Base-by-base conservation (phyloP, 2,888 invertebrate species). In the Scotopteryx bipunctaria region DNA sequence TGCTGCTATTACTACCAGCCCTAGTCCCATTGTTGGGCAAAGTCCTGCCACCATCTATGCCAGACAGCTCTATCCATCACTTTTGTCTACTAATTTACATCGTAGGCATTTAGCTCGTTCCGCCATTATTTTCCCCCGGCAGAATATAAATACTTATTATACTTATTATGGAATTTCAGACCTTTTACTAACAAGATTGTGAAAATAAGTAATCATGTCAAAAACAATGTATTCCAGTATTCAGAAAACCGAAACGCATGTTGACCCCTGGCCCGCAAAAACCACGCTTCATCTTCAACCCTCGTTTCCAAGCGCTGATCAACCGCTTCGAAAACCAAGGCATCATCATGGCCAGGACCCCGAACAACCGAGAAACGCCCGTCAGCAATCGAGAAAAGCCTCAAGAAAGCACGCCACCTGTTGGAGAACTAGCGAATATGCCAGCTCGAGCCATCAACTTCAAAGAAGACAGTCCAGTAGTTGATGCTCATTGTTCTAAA, bases 371-470 rank as follows among this genome's bases (percentile, higher is more conserved):
- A n/a, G n/a, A n/a, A n/a, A n/a, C n/a, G n/a, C n/a, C 88, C 0
- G 54, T 74, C 0, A 70, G 57, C 14, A 75, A 69, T 21, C 68
- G 75, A 31, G 80, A 78, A n/a, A 76, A 73, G 53, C 66, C 66
- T 9, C 73, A 78, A 27, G 86, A 83, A 50, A 78, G 64, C 21
- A 88, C 89, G 0, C 87, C 91, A 16, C 80, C 83, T 1, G 74
- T 81, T 0, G 79, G 74, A 1, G 86, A 87, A 14, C 79, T 77
- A 15, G 65, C 73, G 5, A 75, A 73, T 23, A 73, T 80, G 54
- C 83, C 77, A 33, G 89, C 89, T 0, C 76, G 91, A 59, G 86
- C 91, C 5, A 91, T 91, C 53, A 81, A 86, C 64, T 91, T 91
- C 61, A 89, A 87, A 73, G 86, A 88, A 40, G 86, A 87, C 33